Evolutionary conservation across 2,888 invertebrate genomes (phyloP).

Genomic region (Parascotia fuliginaria): DNA sequence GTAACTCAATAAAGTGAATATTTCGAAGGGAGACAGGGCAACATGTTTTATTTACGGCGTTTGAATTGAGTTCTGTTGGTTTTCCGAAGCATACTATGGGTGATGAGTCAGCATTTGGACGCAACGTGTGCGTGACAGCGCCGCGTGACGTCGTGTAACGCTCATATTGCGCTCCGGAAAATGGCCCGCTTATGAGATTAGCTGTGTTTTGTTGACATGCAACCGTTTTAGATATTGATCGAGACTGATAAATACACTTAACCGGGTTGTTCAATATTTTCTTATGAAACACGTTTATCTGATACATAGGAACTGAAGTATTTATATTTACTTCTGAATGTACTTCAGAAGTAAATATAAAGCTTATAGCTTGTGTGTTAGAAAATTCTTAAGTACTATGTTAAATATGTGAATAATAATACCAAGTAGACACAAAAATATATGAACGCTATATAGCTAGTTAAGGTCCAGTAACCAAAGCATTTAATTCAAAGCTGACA

Average conservation of each 20-base stretch:
- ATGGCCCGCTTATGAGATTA: slow-evolving; percentile 55
- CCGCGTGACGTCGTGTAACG: slow-evolving; percentile 45
- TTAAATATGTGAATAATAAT: too few species aligned
- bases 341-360: not conserved
- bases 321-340: not conserved
- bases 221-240: slow-evolving; percentile 43
- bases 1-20: slow-evolving; percentile 84
- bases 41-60: slow-evolving; percentile 85
- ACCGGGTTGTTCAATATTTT: slow-evolving; percentile 4
- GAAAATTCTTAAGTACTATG: too few species aligned
- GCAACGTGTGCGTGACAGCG: slow-evolving; percentile 68
- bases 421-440: too few species aligned
- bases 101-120: slow-evolving; percentile 60
- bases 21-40: slow-evolving; percentile 74
- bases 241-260: slow-evolving; percentile 10
- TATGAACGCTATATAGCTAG: too few species aligned
- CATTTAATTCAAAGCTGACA: not conserved
- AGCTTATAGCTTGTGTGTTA: too few species aligned
- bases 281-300: not conserved
- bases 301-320: too few species aligned
- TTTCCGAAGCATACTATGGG: slow-evolving; percentile 57
- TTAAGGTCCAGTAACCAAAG: not conserved
- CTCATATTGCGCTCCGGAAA: slow-evolving; percentile 54
- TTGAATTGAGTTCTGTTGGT: slow-evolving; percentile 78
- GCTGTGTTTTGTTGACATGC: slow-evolving; percentile 59